Evolutionary conservation across 1,140 invertebrate genomes (phyloP), one percentile per base, ranked within the genome.

Genomic region (Aphelinus certus): DNA sequence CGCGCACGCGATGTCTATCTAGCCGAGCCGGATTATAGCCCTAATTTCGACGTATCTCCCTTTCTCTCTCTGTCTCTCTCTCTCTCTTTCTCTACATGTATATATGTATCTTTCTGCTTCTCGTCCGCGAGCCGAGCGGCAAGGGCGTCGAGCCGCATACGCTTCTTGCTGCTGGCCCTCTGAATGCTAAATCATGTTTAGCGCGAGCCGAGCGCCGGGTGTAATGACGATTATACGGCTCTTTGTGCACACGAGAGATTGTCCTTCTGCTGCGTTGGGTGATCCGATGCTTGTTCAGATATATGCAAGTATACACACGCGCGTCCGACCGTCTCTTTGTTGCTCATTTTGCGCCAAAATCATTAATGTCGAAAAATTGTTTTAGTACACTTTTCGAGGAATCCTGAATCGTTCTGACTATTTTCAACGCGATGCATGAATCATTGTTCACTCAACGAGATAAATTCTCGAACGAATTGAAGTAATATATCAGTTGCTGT

Each of bases 1-100:
- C 56, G 46, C 57, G 2, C 3, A 53, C 7, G 61, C n/a, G 80
- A 80, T 81, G 79, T 82, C 79, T 84, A 84, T 87, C 81, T 82
- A 78, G 63, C 71, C 62, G 53, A 58, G 65, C 51, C 51, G 85
- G 87, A 88, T 87, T 88, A 88, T 87, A 87, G 80, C 87, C 87
- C 87, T 86, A 87, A 88, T 86, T 87, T 87, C 73, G 75, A 76
- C 80, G 66, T 73, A 70, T 70, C 7, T 75, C 53, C 64, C 61
- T 63, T 60, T 70, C 76, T 68, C 79, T 76, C 72, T 72, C 73
- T 69, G 26, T 51, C 48, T 66, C 26, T 0, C 0, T 3, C 43
- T 0, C 51, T 53, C 26, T 26, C 26, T 26, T 0, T 26, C 26
- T 26, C 26, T 26, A 26, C 26, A 26, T 56, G 55, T 53, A 7